Base-by-base conservation (phyloP, 2,113 vertebrate species). In the Copsychus sechellarum region DNA sequence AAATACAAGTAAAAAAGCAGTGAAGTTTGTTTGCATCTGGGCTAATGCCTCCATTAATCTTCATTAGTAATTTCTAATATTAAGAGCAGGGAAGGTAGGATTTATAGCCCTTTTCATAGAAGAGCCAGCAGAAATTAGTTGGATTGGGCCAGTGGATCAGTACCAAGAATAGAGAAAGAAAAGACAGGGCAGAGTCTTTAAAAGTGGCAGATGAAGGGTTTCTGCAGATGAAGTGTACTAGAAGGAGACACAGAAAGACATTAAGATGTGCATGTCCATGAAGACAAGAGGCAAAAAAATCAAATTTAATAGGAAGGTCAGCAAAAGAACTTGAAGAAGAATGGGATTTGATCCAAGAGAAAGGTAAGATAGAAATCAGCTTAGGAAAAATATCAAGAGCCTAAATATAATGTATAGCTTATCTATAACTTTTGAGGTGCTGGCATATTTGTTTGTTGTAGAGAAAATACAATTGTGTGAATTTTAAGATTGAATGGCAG, bases 71-170 rank as follows among this genome's bases (percentile, higher is more conserved):
- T 88, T 94, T 90, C 76, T 93, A 81, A 90, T 61, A 71, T 40
- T 80, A 56, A 94, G 72, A 90, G 82, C 21, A 3, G 42, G 47
- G 19, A 66, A 83, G 34, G 26, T n/a, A 94, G 61, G 51, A 90
- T 96, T 95, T 93, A 86, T 88, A 81, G 72, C 67, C 74, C 85
- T 83, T 74, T 83, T 29, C 38, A 74, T 90, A 88, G 76, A 64
- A 43, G 48, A 73, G 77, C 69, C 85, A 90, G 43, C 2, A 12
- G 62, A 93, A 94, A 93, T 94, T 92, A 86, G 64, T 82, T 95
- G 80, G 76, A 94, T 88, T 92, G 67, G 85, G 42, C 74, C 85
- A 70, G 12, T 93, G 88, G 86, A 94, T 78, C 77, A 17, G 64
- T 90, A 93, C 90, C 88, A 96, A 94, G 67, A 76, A 51, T 0